A percentile compares a stretch with the other conserved stretches of the same genome.
Evolutionary conservation across 2,797 vertebrate genomes (phyloP).

Genomic region (Anguilla obscura): DNA sequence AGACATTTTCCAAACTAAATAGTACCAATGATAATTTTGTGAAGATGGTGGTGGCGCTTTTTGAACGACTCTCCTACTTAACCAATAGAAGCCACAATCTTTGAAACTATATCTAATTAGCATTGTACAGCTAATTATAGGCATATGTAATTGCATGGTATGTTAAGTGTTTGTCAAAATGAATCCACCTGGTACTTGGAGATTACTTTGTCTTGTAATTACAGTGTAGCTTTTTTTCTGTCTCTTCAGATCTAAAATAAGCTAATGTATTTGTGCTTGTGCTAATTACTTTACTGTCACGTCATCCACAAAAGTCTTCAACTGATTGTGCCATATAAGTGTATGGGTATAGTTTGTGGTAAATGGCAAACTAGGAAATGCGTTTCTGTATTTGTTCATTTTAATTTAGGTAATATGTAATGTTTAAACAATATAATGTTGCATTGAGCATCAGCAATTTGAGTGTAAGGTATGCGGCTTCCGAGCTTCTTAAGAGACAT

Average conservation of each 20-base stretch:
- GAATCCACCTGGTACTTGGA: conserved; percentile 75
- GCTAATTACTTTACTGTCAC: conserved; percentile 66
- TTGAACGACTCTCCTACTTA: conserved; percentile 47
- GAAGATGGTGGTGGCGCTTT: conserved; percentile 56
- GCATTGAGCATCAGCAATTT: background rate
- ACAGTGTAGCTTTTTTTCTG: conserved; percentile 60
- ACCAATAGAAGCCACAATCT: conserved; percentile 58
- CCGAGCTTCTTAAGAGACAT: background rate
- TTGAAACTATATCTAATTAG: conserved; percentile 74
- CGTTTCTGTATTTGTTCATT: background rate
- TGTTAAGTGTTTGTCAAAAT: conserved; percentile 73
- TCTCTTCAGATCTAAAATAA: conserved; percentile 41
- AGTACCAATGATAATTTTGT: conserved; percentile 32
- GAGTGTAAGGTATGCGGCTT: background rate
- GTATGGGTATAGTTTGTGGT: background rate
- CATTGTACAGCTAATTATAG: conserved; percentile 74
- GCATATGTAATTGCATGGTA: conserved; percentile 75
- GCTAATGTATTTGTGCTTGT: conserved; percentile 53
- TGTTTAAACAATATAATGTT: background rate
- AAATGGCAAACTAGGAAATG: background rate
- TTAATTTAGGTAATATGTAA: background rate
- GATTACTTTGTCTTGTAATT: conserved; percentile 71
- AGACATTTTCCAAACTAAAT: background rate
- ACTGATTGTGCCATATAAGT: conserved; percentile 57
- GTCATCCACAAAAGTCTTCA: conserved; percentile 63